Base-by-base conservation (phyloP, 2,113 vertebrate species). In the Cryptotis parvus region DNA sequence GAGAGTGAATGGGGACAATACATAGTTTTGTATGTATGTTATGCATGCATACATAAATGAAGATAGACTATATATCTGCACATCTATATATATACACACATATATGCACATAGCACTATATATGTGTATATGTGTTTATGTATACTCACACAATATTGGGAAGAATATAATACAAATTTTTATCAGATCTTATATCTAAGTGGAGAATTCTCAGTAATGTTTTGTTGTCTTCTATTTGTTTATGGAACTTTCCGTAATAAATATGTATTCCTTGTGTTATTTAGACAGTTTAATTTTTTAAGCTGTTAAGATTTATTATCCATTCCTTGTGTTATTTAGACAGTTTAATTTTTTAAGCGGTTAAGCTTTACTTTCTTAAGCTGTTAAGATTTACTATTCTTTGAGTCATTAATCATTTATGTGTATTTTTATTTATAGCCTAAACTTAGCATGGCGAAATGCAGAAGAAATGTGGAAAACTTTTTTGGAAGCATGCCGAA, bases 381-480 rank as follows among this genome's bases (percentile, higher is more conserved):
- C 20, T 72, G 31, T 11, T 87, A 26, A 18, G 83, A 20, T 18
- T 92, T 75, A 49, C 14, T 49, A 49, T 6, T 90, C 58, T 93
- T 91, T 61, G 68, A 70, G 18, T 89, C 77, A 92, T 85, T 1
- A 11, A 0, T 66, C 75, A 41, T 80, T 93, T 96, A 43, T 96
- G 2, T 72, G 27, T 96, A 90, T 96, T 93, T 96, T 12, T 52
- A 75, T 97, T 97, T 95, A 49, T 97, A 99, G 99, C 99, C 99
- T 94, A 99, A 99, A 97, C 99, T 99, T 94, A 99, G 99, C 96
- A 99, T 99, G 99, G 99, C 99, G 93, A 99, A 99, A 96, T 99
- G 99, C 98, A 98, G 99, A 94, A 98, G 99, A 94, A 99, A 99
- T 0, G 99, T 99, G 95, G 99, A 99, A 97, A 99, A 99, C 97